A percentile compares a stretch with the other conserved stretches of the same genome.
Conservation (phyloP, 2,888 invertebrate genomes). For the Ichneumoninae sp. region DNA sequence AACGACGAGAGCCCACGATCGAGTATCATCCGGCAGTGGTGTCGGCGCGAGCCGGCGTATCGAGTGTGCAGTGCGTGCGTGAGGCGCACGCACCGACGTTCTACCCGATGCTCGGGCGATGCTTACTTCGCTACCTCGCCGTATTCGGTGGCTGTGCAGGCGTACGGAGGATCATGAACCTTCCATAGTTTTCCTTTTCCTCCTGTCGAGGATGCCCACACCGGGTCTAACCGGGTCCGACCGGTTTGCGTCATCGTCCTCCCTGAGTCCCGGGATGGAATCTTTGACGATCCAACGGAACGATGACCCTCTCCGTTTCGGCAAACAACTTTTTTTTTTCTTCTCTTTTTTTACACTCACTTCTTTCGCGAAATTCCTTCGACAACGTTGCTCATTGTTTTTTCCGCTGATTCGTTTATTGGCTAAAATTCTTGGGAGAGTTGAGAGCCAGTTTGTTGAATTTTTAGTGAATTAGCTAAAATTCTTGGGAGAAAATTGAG, state of each 20-base stretch:
- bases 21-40: constrained; percentile 18
- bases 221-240: constrained; percentile 59
- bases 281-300: constrained; percentile 40
- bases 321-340: constrained; percentile 25
- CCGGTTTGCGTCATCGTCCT: constrained; percentile 67
- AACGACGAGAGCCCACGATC: constrained; percentile 49
- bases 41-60: constrained; percentile 31
- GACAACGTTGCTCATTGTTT: constrained; percentile 1
- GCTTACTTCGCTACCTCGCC: constrained; percentile 40
- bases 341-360: neutral
- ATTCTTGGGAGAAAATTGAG: too few relatives aligned
- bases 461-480: too few relatives aligned
- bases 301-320: constrained; percentile 28
- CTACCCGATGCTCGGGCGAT: constrained; percentile 25
- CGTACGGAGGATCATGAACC: constrained; percentile 53
- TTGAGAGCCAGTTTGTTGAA: neutral
- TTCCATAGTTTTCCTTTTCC: constrained; percentile 23
- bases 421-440: neutral
- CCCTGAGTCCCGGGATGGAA: constrained; percentile 26
- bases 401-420: neutral
- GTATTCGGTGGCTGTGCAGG: constrained; percentile 58
- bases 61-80: constrained; percentile 42
- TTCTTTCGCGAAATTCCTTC: neutral
- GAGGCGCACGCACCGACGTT: constrained; percentile 49
- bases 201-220: constrained; percentile 30